Percentiles rank a stretch among this genome's conserved stretches.
Conservation (phyloP, 1,140 invertebrate genomes). For the Drosophila dunni region DNA sequence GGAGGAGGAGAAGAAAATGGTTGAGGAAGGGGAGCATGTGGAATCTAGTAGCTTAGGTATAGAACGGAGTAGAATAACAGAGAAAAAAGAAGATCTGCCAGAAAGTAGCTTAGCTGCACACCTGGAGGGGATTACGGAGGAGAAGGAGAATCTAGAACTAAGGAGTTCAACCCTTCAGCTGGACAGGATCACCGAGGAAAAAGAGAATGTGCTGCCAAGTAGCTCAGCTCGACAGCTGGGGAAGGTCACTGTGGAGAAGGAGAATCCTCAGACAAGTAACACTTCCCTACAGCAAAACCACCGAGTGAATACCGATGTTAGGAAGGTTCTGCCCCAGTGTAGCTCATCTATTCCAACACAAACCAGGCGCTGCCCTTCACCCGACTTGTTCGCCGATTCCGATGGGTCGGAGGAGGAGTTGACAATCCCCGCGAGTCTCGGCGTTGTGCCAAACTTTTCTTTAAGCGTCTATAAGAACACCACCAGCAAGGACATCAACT, state of each 20-base stretch:
- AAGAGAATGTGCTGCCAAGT: neutral
- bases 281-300: neutral
- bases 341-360: conserved; percentile 30
- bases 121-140: neutral
- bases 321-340: conserved; percentile 24
- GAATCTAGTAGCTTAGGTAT: neutral
- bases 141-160: neutral
- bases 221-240: neutral
- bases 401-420: conserved; percentile 51
- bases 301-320: neutral
- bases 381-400: conserved; percentile 77
- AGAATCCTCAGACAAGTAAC: no score
- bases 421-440: neutral
- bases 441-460: conserved; percentile 45
- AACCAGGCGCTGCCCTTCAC: conserved; percentile 58
- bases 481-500: conserved; percentile 36
- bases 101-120: no score
- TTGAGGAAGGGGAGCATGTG: neutral
- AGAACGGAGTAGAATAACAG: neutral
- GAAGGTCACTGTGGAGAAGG: no score
- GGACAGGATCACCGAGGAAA: neutral
- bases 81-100: no score
- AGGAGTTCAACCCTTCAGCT: neutral
- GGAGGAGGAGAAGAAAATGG: neutral
- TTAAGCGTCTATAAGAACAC: conserved; percentile 51